phyloP scores from a whole-genome alignment of 1,140 invertebrate genomes.

The Ptiloglossa arizonensis region DNA sequence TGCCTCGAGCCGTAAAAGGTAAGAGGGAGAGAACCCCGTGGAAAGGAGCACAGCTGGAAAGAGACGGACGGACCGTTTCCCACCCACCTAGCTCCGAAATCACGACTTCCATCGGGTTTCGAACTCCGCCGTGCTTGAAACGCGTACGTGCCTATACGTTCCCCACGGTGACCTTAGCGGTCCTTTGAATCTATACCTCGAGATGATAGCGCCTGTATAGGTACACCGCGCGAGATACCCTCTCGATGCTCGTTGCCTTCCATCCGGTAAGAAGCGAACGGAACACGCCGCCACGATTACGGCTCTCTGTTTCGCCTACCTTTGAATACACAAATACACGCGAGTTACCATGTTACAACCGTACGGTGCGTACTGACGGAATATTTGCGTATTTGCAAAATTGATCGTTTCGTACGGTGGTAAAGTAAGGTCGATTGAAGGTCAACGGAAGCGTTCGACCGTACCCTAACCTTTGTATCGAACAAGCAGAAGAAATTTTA shows the following conservation, averaged over 20 bases:
- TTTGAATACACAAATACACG: no score
- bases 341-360: no score
- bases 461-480: no score
- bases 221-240: not conserved
- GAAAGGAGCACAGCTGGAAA: not conserved
- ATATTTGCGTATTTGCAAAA: no score
- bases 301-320: no score
- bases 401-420: no score
- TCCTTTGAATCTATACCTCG: slow-evolving; percentile 40
- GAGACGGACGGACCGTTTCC: not conserved
- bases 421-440: no score
- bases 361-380: no score
- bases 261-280: slow-evolving; percentile 11
- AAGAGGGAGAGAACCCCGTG: not conserved
- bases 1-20: slow-evolving; percentile 14
- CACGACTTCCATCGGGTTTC: slow-evolving; percentile 57
- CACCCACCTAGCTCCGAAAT: slow-evolving; percentile 41
- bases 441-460: no score
- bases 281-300: no score
- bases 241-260: not conserved
- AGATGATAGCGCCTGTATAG: slow-evolving; percentile 24
- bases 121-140: slow-evolving; percentile 46
- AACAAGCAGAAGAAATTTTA: no score
- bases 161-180: slow-evolving; percentile 36
- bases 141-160: slow-evolving; percentile 55